phyloP scores from a whole-genome alignment of 1,140 invertebrate species.

The Galleria mellonella region DNA sequence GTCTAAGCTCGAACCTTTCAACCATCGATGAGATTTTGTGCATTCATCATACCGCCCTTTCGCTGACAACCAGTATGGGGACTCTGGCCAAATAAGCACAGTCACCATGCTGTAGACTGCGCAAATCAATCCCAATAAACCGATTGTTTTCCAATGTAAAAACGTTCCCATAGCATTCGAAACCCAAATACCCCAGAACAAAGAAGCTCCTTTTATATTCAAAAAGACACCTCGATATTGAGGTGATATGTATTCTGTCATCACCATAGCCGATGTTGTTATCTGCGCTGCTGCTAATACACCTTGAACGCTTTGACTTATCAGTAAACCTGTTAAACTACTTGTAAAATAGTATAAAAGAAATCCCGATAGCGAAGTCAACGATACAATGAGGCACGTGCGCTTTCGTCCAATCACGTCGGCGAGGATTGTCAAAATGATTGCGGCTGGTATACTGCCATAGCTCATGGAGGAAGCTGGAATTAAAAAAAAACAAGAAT shows the following conservation, averaged over 20 bases:
- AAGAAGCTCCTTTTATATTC: constrained; percentile 11
- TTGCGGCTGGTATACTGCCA: background rate
- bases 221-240: constrained; percentile 14
- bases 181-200: constrained; percentile 18
- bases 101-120: constrained; percentile 2
- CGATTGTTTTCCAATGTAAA: constrained; percentile 12
- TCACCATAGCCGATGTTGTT: constrained; percentile 3
- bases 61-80: constrained; percentile 26
- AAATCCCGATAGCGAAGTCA: constrained; percentile 3
- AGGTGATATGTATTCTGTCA: constrained; percentile 12
- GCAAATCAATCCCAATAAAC: constrained; percentile 5
- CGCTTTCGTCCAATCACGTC: constrained; percentile 11
- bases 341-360: constrained; percentile 6
- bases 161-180: constrained; percentile 15
- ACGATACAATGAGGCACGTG: background rate
- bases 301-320: constrained; percentile 8
- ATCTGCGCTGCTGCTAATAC: background rate
- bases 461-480: constrained; percentile 10
- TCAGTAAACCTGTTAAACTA: constrained; percentile 1
- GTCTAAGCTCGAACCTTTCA: constrained; percentile 14
- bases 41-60: constrained; percentile 16
- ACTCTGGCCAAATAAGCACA: constrained; percentile 17
- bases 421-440: constrained; percentile 5
- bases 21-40: constrained; percentile 17
- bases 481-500: too few species aligned